A percentile compares a stretch with the other conserved stretches of the same genome.
Evolutionary conservation across 2,888 invertebrate genomes (phyloP).

Genomic region (Eledone cirrhosa): DNA sequence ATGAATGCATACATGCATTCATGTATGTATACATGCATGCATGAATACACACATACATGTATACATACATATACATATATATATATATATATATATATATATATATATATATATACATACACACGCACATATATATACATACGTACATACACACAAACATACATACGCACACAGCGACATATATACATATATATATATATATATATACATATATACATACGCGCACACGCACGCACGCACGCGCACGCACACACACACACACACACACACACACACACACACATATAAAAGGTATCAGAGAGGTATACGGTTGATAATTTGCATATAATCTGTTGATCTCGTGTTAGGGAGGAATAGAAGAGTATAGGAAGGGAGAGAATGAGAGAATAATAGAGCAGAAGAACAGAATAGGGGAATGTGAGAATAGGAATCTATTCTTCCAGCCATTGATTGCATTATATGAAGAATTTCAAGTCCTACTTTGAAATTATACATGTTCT

Average conservation of each 20-base stretch:
- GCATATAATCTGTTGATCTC: too few species aligned
- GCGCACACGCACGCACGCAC: neutral
- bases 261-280: neutral
- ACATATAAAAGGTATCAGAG: neutral
- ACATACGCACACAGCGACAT: neutral
- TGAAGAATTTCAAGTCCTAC: too few species aligned
- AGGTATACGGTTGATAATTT: too few species aligned
- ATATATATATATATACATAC: neutral
- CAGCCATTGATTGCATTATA: too few species aligned
- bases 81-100: neutral
- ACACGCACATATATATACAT: neutral
- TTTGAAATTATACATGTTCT: too few species aligned
- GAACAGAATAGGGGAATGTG: too few species aligned
- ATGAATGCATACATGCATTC: neutral
- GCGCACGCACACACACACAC: neutral
- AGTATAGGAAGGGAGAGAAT: too few species aligned
- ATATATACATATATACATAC: neutral
- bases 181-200: too few species aligned
- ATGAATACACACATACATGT: neutral
- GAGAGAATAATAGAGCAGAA: too few species aligned
- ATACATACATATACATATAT: neutral
- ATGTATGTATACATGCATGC: neutral
- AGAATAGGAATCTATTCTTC: too few species aligned
- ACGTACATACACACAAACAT: neutral
- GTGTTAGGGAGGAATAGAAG: too few species aligned